These are phyloP conservation scores for Cardiocondyla obscurior DNA, from an alignment of 1,140 invertebrate species.

Conservation along the genomic window DNA sequence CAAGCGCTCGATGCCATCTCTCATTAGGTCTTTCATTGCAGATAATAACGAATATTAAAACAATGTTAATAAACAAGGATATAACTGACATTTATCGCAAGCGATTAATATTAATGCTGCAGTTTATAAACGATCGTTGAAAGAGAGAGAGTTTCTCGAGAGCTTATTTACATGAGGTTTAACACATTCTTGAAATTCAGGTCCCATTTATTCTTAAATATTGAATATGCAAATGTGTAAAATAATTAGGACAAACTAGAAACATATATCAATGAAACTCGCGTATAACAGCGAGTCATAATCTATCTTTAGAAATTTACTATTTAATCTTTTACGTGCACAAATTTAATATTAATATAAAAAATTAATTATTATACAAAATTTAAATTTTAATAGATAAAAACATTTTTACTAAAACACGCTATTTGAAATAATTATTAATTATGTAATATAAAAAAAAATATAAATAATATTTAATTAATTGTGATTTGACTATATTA, in stretches of 20 bases:
- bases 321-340: neutral
- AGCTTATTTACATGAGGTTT: conserved; percentile 38
- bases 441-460: no score
- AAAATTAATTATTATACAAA: neutral
- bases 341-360: neutral
- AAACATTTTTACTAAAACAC: neutral
- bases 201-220: conserved; percentile 4
- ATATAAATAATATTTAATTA: neutral
- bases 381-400: neutral
- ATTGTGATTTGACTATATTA: neutral
- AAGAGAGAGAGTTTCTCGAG: neutral
- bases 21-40: neutral
- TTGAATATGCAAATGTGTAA: conserved; percentile 11
- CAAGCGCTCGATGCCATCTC: neutral
- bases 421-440: no score
- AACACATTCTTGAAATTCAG: conserved; percentile 49
- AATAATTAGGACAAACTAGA: conserved; percentile 30
- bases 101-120: neutral
- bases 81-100: neutral
- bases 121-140: neutral
- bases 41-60: neutral
- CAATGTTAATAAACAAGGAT: neutral
- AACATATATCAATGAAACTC: neutral
- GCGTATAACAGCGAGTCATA: neutral
- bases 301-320: neutral